phyloP scores from a whole-genome alignment of 2,113 vertebrate species.

The Phocoena phocoena region DNA sequence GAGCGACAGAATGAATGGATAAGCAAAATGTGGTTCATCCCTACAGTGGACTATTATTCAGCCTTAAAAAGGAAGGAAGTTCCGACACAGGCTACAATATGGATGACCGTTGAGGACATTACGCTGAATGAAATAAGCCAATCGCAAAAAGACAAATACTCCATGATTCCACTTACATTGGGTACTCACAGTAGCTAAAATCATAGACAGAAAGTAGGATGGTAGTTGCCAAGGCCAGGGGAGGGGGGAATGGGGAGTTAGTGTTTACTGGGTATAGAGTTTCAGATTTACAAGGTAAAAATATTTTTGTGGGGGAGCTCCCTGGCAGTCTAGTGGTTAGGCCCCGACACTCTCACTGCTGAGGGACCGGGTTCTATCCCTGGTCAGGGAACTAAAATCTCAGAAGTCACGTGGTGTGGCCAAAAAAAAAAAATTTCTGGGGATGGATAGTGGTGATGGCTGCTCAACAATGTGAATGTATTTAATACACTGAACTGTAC shows the following conservation, averaged over 20 bases:
- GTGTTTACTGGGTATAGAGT: neutral
- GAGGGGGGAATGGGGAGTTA: neutral
- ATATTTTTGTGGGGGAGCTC: rapidly evolving
- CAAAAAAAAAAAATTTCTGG: neutral
- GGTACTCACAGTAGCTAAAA: neutral
- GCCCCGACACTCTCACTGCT: too few relatives aligned
- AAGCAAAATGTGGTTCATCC: neutral
- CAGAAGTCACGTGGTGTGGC: too few relatives aligned
- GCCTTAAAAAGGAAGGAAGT: neutral
- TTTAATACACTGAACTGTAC: neutral
- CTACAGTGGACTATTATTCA: neutral
- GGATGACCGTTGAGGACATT: neutral
- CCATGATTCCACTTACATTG: neutral
- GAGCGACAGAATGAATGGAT: neutral
- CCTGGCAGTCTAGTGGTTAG: too few relatives aligned
- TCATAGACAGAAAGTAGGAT: neutral
- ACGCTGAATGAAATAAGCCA: neutral
- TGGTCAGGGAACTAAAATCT: too few relatives aligned
- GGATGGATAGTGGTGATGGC: neutral
- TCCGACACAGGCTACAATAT: neutral
- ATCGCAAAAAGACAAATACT: neutral
- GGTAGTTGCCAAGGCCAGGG: neutral
- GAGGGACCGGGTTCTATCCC: too few relatives aligned
- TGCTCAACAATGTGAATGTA: neutral
- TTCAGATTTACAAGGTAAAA: neutral